Evolutionary conservation across 2,888 invertebrate genomes (phyloP).

Genomic region (Orthonychiurus folsomi): DNA sequence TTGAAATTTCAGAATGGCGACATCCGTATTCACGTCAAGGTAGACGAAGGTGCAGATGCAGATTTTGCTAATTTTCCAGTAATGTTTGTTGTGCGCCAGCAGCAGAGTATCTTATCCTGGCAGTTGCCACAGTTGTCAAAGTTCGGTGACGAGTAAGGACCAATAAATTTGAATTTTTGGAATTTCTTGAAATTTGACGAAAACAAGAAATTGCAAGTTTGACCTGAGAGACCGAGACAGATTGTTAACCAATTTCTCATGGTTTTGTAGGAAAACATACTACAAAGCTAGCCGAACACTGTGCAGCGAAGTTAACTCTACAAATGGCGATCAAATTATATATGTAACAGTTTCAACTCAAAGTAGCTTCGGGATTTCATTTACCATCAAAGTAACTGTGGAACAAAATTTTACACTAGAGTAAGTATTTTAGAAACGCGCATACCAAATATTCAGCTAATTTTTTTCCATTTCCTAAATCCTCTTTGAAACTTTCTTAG

Average conservation of each 20-base stretch:
- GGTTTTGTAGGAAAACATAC: constrained; percentile 36
- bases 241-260: no score
- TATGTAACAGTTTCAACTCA: constrained; percentile 62
- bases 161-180: not conserved
- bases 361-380: constrained; percentile 51
- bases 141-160: constrained; percentile 20
- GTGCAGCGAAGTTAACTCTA: constrained; percentile 48
- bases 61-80: constrained; percentile 52
- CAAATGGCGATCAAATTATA: constrained; percentile 46
- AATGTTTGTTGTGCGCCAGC: constrained; percentile 64
- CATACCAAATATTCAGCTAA: no score
- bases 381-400: constrained; percentile 53
- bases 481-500: no score
- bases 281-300: constrained; percentile 51
- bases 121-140: constrained; percentile 52
- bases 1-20: constrained; percentile 29
- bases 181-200: no score
- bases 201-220: no score
- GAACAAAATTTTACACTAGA: constrained; percentile 53
- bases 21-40: constrained; percentile 41
- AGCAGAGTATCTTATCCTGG: constrained; percentile 68
- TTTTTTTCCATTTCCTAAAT: no score
- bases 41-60: constrained; percentile 48
- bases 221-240: no score
- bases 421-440: constrained; percentile 42